Evolutionary conservation across 2,113 vertebrate genomes (phyloP), one percentile per base, ranked within the genome.

Genomic region (Crotalus helleri): DNA sequence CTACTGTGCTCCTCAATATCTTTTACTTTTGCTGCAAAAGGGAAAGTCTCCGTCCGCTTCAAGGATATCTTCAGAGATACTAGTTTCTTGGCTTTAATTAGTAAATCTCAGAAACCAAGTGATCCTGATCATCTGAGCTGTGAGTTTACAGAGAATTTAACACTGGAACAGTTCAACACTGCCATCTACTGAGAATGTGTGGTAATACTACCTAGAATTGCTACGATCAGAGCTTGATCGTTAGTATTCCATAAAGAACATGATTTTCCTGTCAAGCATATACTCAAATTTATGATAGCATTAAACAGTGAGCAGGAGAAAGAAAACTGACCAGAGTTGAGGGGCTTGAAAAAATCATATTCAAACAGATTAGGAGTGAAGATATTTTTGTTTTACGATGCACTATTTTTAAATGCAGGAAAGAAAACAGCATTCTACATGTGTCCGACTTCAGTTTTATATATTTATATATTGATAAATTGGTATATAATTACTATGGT

Each of bases 111-210:
- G n/a, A 13, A 33, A 69, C 64, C 64, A n/a, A 1, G 0, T 33
- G 64, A 69, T 69, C 64, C 4, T 69, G 64, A 69, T 33, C n/a
- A 69, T 33, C 64, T 69, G 29, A 69, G 5, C 11, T 87, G 49
- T 87, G 86, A 87, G 26, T 0, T 53, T 5, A 49, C 23, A 87
- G 49, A 53, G 24, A 92, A 49, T 51, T 89, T 85, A 11, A 29
- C 46, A 29, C 90, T 44, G 57, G 29, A 92, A 64, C 49, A 86
- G 91, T 33, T 86, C 26, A 64, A 69, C 7, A 12, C 93, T 92
- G 88, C 91, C 93, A 92, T 19, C 93, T 87, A 24, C 69, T 92
- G 93, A 58, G 39, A 90, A 33, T 85, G 49, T 64, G 1, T 61
- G 54, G 88, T 90, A 93, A 46, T 58, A 85, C 53, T 49, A 58